Percentiles rank a stretch among this genome's conserved stretches.
phyloP scores from a whole-genome alignment of 1,140 invertebrate genomes.

The Campoletis sonorensis region DNA sequence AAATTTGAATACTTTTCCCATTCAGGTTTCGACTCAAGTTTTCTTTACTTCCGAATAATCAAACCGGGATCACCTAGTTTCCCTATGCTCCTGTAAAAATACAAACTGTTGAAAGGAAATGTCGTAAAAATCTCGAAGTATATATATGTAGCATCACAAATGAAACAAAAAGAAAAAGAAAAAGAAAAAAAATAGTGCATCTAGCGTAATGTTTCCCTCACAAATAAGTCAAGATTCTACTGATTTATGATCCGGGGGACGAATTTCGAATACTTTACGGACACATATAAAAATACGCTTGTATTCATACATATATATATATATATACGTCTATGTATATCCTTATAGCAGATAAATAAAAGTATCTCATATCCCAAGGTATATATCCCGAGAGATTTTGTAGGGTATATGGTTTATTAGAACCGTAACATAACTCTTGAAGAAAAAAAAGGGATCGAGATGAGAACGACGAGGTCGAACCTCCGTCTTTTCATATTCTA shows the following conservation, averaged over 20 bases:
- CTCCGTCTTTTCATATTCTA: conserved; percentile 3
- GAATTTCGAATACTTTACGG: background rate
- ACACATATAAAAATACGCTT: background rate
- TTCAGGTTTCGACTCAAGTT: no score
- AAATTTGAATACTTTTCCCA: no score
- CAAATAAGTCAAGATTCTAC: background rate
- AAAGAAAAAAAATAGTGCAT: no score
- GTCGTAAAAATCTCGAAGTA: no score
- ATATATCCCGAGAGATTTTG: conserved; percentile 2
- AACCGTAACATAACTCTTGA: conserved; percentile 23
- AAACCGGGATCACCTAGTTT: no score
- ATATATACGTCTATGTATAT: no score
- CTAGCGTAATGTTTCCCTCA: background rate
- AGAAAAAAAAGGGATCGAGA: conserved; percentile 17
- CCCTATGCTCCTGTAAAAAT: no score
- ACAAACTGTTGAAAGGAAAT: no score
- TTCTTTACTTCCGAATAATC: no score
- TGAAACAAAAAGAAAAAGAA: no score
- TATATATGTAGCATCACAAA: background rate
- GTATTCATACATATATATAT: background rate
- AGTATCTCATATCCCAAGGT: conserved; percentile 23
- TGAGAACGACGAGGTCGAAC: background rate
- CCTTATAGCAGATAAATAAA: background rate
- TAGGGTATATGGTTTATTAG: conserved; percentile 30
- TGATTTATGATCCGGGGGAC: background rate